Percentiles rank a stretch among this genome's conserved stretches.
Conservation (phyloP, 1,140 invertebrate genomes). For the Palaemon carinicauda region DNA sequence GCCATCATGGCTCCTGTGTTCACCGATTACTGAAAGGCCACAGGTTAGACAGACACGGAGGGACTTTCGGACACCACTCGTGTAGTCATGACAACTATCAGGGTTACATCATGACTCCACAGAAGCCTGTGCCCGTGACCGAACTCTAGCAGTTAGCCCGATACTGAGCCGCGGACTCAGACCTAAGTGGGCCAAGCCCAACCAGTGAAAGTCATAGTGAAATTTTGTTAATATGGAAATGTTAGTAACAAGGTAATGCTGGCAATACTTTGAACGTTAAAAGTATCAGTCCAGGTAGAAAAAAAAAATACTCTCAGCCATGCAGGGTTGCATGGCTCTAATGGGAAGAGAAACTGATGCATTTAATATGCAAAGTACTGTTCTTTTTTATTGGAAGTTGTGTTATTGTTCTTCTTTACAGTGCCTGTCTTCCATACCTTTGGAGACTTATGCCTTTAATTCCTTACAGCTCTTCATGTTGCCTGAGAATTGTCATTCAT, state of each 20-base stretch:
- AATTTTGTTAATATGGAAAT: slow-evolving; percentile 3
- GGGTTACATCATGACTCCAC: slow-evolving; percentile 51
- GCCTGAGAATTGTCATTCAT: slow-evolving; percentile 47
- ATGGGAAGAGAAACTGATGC: slow-evolving; percentile 36
- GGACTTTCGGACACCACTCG: slow-evolving; percentile 21
- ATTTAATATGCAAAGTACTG: slow-evolving; percentile 46
- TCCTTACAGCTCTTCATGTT: slow-evolving; percentile 40
- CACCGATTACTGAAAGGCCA: slow-evolving; percentile 55
- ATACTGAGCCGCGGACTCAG: slow-evolving; percentile 34
- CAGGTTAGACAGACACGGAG: slow-evolving; percentile 37
- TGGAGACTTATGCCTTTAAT: slow-evolving; percentile 54
- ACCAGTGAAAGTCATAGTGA: slow-evolving; percentile 9
- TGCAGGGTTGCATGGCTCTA: slow-evolving; percentile 26
- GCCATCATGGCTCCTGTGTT: slow-evolving; percentile 50
- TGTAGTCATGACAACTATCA: slow-evolving; percentile 46
- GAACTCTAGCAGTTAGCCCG: slow-evolving; percentile 59
- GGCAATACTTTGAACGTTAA: slow-evolving; percentile 4
- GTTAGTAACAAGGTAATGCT: slow-evolving; percentile 10
- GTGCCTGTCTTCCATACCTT: slow-evolving; percentile 55
- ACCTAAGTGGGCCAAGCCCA: not conserved
- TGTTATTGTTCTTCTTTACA: slow-evolving; percentile 55
- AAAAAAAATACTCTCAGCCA: not conserved
- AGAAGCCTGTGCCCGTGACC: slow-evolving; percentile 58
- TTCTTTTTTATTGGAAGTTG: slow-evolving; percentile 48
- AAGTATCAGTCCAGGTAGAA: slow-evolving; percentile 22